phyloP scores from a whole-genome alignment of 2,888 invertebrate species.

The Teleiodes luculella region DNA sequence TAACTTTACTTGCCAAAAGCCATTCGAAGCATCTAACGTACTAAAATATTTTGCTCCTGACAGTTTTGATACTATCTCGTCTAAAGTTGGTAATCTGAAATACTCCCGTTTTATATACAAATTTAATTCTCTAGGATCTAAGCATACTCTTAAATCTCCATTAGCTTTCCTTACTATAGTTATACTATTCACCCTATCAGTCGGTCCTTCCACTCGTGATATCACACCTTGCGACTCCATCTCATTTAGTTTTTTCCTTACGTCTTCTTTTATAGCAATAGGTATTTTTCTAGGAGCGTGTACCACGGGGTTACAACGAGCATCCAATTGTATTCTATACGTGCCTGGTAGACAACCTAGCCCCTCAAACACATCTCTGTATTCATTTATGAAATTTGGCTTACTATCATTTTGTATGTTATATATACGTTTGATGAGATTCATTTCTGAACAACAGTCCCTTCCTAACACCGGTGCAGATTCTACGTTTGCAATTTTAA shows the following conservation, averaged over 20 bases:
- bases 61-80: background rate
- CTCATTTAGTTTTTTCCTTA: background rate
- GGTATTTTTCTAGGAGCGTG: background rate
- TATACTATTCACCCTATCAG: background rate
- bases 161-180: background rate
- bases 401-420: too few relatives aligned
- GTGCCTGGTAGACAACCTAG: too few relatives aligned
- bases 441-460: too few relatives aligned
- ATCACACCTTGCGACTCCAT: background rate
- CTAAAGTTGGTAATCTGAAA: background rate
- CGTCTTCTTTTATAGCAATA: background rate
- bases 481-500: too few relatives aligned
- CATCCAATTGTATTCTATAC: too few relatives aligned
- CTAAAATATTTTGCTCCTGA: constrained; percentile 1
- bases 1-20: constrained; percentile 17
- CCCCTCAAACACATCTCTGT: too few relatives aligned
- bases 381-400: too few relatives aligned
- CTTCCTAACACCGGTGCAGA: too few relatives aligned
- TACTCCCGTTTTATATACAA: background rate
- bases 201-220: too few relatives aligned
- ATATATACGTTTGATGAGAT: too few relatives aligned
- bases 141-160: background rate
- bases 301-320: background rate
- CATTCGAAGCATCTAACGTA: constrained; percentile 16
- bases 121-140: background rate